phyloP scores from a whole-genome alignment of 1,140 invertebrate species.

The Drosophila lini region DNA sequence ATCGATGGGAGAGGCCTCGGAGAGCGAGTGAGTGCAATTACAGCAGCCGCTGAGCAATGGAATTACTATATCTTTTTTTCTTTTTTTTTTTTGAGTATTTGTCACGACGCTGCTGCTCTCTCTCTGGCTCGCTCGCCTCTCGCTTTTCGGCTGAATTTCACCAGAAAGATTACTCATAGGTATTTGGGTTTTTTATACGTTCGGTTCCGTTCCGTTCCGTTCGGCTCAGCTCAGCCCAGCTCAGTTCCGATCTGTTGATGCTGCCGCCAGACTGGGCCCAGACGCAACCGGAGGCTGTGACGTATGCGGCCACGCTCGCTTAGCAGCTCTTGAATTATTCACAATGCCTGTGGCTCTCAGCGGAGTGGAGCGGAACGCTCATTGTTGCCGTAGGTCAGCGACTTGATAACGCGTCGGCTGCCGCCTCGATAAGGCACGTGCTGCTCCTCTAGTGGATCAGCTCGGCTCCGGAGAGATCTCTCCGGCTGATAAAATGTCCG shows the following conservation, averaged over 20 bases:
- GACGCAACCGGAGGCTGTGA: conserved; percentile 14
- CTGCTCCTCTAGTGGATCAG: conserved; percentile 17
- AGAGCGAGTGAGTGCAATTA: conserved; percentile 37
- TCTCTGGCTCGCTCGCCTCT: conserved; percentile 10
- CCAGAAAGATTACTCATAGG: conserved; percentile 79
- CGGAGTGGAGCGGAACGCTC: too few species aligned
- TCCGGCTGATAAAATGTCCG: conserved; percentile 3
- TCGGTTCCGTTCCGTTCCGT: background rate
- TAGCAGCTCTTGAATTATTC: background rate
- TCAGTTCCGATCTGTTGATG: conserved; percentile 16
- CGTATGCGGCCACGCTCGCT: conserved; percentile 4
- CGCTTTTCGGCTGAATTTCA: conserved; percentile 69
- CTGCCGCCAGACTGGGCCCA: conserved; percentile 21
- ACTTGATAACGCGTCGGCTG: conserved; percentile 58
- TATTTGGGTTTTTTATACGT: conserved; percentile 57
- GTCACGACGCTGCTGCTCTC: conserved; percentile 21
- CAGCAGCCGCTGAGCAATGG: conserved; percentile 38
- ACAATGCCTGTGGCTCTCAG: background rate
- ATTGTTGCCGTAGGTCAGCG: conserved; percentile 73
- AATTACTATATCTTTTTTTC: background rate
- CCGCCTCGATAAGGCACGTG: conserved; percentile 51
- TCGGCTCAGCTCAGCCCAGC: background rate
- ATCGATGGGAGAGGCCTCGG: conserved; percentile 27
- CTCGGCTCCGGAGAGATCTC: background rate
- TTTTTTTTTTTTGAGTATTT: conserved; percentile 37